Conservation (phyloP, 2,888 invertebrate species). For the Acanthosepion lycidas region DNA sequence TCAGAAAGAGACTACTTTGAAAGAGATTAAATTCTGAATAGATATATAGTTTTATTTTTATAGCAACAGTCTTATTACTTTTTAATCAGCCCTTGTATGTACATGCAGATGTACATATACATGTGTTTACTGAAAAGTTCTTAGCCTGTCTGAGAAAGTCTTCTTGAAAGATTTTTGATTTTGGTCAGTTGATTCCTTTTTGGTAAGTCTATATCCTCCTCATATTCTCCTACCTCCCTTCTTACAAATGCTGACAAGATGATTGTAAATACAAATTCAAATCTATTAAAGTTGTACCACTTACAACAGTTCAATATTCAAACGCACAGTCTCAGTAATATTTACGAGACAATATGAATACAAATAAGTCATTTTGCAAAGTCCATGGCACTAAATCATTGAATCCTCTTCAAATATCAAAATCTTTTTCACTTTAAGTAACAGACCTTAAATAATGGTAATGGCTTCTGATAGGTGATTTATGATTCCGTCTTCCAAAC, state of each 20-base stretch:
- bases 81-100: too few relatives aligned
- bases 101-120: too few relatives aligned
- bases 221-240: not conserved
- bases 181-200: too few relatives aligned
- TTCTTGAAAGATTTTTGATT: too few relatives aligned
- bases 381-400: not conserved
- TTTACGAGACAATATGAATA: not conserved
- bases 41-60: too few relatives aligned
- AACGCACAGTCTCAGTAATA: not conserved
- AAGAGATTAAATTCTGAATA: too few relatives aligned
- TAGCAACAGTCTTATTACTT: too few relatives aligned
- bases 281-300: not conserved
- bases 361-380: not conserved
- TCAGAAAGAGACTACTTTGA: too few relatives aligned
- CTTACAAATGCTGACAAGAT: not conserved
- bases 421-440: not conserved
- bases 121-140: too few relatives aligned
- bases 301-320: not conserved
- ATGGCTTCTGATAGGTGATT: not conserved
- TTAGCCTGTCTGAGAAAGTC: too few relatives aligned
- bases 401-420: not conserved
- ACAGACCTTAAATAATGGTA: not conserved
- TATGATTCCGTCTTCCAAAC: not conserved
- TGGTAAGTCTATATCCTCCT: too few relatives aligned
- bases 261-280: not conserved